Conservation (phyloP, 2,797 vertebrate species). For the Xenentodon cancila region DNA sequence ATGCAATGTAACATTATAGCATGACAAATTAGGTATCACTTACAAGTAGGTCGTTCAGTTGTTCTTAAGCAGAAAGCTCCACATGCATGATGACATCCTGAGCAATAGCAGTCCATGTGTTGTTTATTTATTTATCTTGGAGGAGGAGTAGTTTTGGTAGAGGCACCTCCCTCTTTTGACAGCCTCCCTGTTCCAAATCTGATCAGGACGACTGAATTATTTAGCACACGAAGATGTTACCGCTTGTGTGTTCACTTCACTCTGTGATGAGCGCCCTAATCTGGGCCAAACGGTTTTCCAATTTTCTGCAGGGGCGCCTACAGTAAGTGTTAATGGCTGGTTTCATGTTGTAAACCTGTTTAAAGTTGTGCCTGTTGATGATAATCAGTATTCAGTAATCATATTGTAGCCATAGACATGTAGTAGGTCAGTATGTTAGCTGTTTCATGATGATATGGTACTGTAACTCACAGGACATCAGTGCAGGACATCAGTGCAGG, state of each 20-base stretch:
- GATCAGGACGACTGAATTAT: slow-evolving; percentile 61
- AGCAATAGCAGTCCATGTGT: slow-evolving; percentile 42
- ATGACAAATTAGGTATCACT: slow-evolving; percentile 73
- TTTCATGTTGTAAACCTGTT: slow-evolving; percentile 51
- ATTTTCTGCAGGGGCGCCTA: slow-evolving; percentile 31
- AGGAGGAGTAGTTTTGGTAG: slow-evolving; percentile 28
- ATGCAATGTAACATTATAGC: slow-evolving; percentile 83
- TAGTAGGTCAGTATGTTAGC: slow-evolving; percentile 33
- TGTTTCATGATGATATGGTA: slow-evolving; percentile 34
- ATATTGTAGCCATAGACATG: slow-evolving; percentile 37
- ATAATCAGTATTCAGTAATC: slow-evolving; percentile 49
- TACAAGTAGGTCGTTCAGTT: slow-evolving; percentile 36
- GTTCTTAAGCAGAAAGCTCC: slow-evolving; percentile 42
- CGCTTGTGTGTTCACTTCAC: slow-evolving; percentile 50
- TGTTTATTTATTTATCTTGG: neutral
- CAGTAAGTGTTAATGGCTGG: slow-evolving; percentile 27
- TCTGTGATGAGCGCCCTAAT: slow-evolving; percentile 36
- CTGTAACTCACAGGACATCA: slow-evolving; percentile 23
- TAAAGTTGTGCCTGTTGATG: slow-evolving; percentile 59
- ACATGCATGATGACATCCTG: slow-evolving; percentile 61
- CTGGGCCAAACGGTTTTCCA: slow-evolving; percentile 23
- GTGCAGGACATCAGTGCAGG: no score
- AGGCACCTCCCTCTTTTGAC: slow-evolving; percentile 29
- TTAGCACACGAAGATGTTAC: slow-evolving; percentile 54
- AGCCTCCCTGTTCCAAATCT: slow-evolving; percentile 48